Percentiles rank a stretch among this genome's conserved stretches.
These are phyloP conservation scores for Apocrypta bakeri DNA, from an alignment of 1,140 invertebrate genomes.

Conservation along the genomic window DNA sequence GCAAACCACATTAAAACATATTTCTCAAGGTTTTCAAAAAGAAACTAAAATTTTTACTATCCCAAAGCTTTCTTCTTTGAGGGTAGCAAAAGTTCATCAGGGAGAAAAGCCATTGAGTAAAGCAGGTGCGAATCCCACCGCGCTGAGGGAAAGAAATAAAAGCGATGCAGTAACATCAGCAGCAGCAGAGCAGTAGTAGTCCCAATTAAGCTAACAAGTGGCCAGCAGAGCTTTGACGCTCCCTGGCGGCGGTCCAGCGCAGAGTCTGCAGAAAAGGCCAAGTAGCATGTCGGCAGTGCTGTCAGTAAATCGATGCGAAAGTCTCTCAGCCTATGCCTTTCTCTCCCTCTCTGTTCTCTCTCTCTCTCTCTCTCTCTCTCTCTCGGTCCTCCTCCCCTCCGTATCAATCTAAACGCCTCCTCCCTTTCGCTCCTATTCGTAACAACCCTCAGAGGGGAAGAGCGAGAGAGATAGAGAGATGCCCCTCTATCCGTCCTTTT, in stretches of 20 bases:
- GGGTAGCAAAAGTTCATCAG: too few relatives aligned
- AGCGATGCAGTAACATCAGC: not conserved
- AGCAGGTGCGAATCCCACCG: not conserved
- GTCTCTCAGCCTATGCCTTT: conserved; percentile 51
- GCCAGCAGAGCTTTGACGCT: conserved; percentile 10
- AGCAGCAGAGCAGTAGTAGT: too few relatives aligned
- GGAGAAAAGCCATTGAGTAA: not conserved
- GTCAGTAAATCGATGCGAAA: conserved; percentile 61
- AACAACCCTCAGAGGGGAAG: not conserved
- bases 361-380: conserved; percentile 51
- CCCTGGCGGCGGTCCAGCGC: not conserved
- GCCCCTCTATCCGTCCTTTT: not conserved
- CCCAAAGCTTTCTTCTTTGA: too few relatives aligned
- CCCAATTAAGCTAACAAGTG: conserved; percentile 32
- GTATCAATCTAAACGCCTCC: conserved; percentile 18
- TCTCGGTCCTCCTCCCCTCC: conserved; percentile 40
- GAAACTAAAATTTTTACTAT: too few relatives aligned
- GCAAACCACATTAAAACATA: too few relatives aligned
- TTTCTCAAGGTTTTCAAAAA: too few relatives aligned
- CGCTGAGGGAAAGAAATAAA: not conserved
- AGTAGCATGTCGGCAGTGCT: conserved; percentile 52
- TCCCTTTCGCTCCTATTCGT: not conserved
- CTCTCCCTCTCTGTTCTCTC: conserved; percentile 50
- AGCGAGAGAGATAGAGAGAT: not conserved
- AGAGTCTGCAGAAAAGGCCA: conserved; percentile 15